Evolutionary conservation across 2,113 vertebrate species (phyloP).

Genomic region (Anthoscopus minutus): DNA sequence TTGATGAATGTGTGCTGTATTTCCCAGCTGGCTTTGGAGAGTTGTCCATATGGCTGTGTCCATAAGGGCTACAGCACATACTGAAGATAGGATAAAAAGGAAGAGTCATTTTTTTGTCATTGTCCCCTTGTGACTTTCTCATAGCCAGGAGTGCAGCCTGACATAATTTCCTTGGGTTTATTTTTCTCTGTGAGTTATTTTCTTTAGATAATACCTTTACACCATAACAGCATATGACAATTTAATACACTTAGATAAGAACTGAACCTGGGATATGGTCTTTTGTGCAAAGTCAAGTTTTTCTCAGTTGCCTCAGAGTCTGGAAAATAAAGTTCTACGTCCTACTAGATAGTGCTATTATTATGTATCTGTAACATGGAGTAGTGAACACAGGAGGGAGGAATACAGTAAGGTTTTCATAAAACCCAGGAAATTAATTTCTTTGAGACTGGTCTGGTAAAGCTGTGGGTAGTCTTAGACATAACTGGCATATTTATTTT

Average conservation of each 20-base stretch:
- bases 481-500: neutral
- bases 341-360: neutral
- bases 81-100: neutral
- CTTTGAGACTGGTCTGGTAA: neutral
- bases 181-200: constrained; percentile 1
- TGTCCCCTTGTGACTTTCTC: neutral
- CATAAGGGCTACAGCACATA: neutral
- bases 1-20: neutral
- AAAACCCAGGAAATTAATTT: neutral
- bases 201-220: neutral
- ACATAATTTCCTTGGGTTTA: neutral
- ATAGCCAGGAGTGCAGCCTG: neutral
- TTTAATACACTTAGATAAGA: neutral
- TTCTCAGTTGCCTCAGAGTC: neutral
- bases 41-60: neutral
- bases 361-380: neutral
- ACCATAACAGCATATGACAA: neutral
- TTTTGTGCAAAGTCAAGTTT: neutral
- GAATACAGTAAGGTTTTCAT: neutral
- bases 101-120: neutral
- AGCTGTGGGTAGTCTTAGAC: neutral
- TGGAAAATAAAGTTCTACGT: neutral
- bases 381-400: neutral
- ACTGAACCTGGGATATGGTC: neutral
- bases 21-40: neutral